Evolutionary conservation across 2,888 invertebrate genomes (phyloP).

Genomic region (Stenoptilia bipunctidactyla): DNA sequence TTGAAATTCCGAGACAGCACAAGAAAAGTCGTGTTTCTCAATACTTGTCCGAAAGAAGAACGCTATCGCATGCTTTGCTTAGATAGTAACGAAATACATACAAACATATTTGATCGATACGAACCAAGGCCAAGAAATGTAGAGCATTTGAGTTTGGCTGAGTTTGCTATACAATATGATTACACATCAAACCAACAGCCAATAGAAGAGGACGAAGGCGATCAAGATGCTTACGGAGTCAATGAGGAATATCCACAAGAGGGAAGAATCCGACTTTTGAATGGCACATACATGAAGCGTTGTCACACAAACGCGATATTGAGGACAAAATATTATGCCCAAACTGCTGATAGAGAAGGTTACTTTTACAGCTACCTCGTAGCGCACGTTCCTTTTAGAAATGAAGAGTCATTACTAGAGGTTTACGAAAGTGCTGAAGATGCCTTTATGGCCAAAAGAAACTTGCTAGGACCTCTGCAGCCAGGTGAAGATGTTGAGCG

Average conservation of each 20-base stretch:
- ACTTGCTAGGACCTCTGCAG: too few relatives aligned
- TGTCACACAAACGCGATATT: not conserved
- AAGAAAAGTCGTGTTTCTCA: conserved; percentile 5
- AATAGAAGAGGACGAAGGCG: not conserved
- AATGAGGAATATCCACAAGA: not conserved
- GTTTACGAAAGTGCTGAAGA: too few relatives aligned
- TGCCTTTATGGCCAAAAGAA: too few relatives aligned
- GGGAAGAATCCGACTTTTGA: not conserved
- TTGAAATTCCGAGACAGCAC: conserved; percentile 5
- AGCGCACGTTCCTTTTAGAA: too few relatives aligned
- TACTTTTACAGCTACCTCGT: too few relatives aligned
- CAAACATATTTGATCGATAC: conserved; percentile 7
- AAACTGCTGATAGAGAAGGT: too few relatives aligned
- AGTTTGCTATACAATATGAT: conserved; percentile 5
- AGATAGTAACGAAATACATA: conserved; percentile 3
- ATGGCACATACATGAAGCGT: conserved; percentile 2
- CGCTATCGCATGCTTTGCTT: conserved; percentile 2
- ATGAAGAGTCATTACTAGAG: too few relatives aligned
- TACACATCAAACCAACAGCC: not conserved
- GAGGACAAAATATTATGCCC: conserved; percentile 4
- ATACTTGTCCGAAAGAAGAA: conserved; percentile 1
- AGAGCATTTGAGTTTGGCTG: conserved; percentile 4
- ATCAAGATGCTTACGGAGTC: conserved; percentile 4
- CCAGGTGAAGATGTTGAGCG: too few relatives aligned
- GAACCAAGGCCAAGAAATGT: not conserved